Evolutionary conservation across 2,113 vertebrate species (phyloP).

Genomic region (Okapia johnstoni): DNA sequence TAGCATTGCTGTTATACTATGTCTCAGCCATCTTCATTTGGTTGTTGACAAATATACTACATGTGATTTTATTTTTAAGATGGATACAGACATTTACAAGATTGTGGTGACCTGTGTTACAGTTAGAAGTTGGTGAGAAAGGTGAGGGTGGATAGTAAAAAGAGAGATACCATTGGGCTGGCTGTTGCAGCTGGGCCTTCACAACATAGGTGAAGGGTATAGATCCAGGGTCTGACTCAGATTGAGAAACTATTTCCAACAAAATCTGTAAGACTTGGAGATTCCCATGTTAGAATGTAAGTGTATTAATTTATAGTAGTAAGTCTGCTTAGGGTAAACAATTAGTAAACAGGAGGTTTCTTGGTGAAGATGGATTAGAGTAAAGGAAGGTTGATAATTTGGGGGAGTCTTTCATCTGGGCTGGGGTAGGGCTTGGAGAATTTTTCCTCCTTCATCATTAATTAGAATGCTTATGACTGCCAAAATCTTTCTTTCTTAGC

Average conservation of each 20-base stretch:
- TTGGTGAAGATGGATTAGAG: conserved; percentile 28
- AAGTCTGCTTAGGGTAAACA: not conserved
- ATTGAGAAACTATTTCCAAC: not conserved
- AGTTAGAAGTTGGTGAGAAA: conserved; percentile 60
- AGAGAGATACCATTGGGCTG: not conserved
- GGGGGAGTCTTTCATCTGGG: conserved; percentile 2
- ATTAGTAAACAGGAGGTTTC: not conserved
- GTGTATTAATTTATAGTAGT: conserved; percentile 14
- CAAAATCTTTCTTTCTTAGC: conserved; percentile 31
- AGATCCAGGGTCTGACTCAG: not conserved
- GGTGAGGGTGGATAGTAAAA: conserved; percentile 32
- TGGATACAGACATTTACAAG: conserved; percentile 64
- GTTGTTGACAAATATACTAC: conserved; percentile 35
- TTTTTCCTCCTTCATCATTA: conserved; percentile 28
- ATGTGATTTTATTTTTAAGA: conserved; percentile 63
- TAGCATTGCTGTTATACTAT: conserved; percentile 18
- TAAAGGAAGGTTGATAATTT: conserved; percentile 11
- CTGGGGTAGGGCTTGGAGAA: not conserved
- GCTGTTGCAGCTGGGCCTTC: not conserved
- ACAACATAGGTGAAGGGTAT: not conserved
- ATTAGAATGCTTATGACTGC: conserved; percentile 41
- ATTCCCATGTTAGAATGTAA: conserved; percentile 34
- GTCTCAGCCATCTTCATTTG: conserved; percentile 34
- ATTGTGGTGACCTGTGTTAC: conserved; percentile 48
- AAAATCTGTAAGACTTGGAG: conserved; percentile 7